Conservation (phyloP, 2,797 vertebrate species). For the Tokudaia tokunoshimensis region DNA sequence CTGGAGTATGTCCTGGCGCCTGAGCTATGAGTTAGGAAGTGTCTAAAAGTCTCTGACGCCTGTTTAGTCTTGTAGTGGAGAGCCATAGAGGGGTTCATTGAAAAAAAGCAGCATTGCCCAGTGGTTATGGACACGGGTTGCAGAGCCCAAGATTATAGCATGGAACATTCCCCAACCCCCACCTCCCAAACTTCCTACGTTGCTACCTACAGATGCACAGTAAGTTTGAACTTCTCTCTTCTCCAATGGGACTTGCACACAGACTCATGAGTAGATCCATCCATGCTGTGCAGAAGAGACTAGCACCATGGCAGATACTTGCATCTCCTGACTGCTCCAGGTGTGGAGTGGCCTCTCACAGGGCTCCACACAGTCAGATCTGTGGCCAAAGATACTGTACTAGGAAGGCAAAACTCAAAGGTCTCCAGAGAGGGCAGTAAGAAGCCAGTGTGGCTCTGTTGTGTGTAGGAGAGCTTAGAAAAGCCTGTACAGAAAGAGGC, state of each 20-base stretch:
- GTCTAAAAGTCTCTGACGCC: accelerated
- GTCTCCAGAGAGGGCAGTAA: too few species aligned
- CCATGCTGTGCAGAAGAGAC: accelerated
- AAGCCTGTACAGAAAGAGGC: too few species aligned
- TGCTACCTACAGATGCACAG: accelerated
- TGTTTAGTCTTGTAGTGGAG: accelerated
- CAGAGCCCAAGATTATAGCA: accelerated
- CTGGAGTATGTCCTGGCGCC: accelerated
- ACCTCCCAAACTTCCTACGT: not conserved
- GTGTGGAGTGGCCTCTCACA: accelerated
- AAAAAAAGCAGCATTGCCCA: not conserved
- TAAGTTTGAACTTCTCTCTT: accelerated
- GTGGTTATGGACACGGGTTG: accelerated
- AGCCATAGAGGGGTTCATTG: accelerated
- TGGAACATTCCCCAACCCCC: accelerated
- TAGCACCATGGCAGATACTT: accelerated
- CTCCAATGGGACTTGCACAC: accelerated
- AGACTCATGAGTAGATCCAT: not conserved
- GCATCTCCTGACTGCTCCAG: accelerated
- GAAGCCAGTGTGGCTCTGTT: not conserved
- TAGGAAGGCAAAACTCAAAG: not conserved
- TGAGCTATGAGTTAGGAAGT: too few species aligned
- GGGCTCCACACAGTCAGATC: not conserved
- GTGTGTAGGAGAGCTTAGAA: too few species aligned
- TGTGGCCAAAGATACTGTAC: not conserved